Percentiles rank a stretch among this genome's conserved stretches.
Evolutionary conservation across 2,113 vertebrate genomes (phyloP).

Genomic region (Oryctolagus cuniculus): mOryCun1.1 NC_091439.1:105671001-105671500

Average conservation of each 20-base stretch:
- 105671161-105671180: neutral
- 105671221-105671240: neutral
- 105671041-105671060: too few relatives aligned
- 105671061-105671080: too few relatives aligned
- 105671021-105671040: too few relatives aligned
- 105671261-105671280: neutral
- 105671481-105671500: neutral
- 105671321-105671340: neutral
- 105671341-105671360: neutral
- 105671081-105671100: too few relatives aligned
- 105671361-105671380: neutral
- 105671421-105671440: neutral
- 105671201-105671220: neutral
- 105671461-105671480: neutral
- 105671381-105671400: neutral
- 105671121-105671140: neutral
- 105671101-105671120: neutral
- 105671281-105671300: neutral
- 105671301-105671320: neutral
- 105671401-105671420: neutral
- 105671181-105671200: neutral
- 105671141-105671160: neutral
- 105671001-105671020: too few relatives aligned
- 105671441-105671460: neutral
- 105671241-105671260: neutral